Conservation (phyloP, 2,797 vertebrate genomes). For the Chlorospingus flavigularis region DNA sequence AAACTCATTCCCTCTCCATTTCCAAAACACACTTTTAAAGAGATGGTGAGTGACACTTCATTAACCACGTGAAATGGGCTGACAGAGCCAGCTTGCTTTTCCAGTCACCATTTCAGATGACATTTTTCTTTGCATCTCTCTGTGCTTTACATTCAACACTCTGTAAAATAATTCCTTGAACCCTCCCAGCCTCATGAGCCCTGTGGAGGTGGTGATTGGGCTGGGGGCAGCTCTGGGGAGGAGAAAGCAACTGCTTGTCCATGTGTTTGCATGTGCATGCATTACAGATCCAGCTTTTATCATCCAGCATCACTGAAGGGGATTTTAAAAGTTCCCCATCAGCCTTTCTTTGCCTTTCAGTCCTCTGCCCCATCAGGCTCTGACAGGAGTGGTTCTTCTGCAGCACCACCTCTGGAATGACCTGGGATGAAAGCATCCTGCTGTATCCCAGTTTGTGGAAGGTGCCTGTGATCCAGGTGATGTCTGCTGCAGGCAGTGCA, state of each 20-base stretch:
- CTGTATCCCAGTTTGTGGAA: not conserved
- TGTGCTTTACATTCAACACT: not conserved
- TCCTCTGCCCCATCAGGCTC: not conserved
- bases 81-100: not conserved
- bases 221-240: not conserved
- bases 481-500: not conserved
- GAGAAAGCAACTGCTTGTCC: not conserved
- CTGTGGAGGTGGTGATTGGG: fast-evolving
- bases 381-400: not conserved
- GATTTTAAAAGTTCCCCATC: not conserved
- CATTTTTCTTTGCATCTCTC: not conserved
- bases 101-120: not conserved
- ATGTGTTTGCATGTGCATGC: not conserved
- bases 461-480: not conserved
- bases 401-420: not conserved
- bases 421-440: not conserved
- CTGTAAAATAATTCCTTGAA: not conserved
- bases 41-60: constrained; percentile 29
- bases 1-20: constrained; percentile 6
- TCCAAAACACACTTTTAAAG: not conserved
- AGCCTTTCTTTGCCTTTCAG: not conserved
- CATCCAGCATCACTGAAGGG: not conserved
- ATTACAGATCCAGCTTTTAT: not conserved
- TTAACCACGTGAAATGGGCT: constrained; percentile 9
- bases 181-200: not conserved